phyloP scores from a whole-genome alignment of 2,113 vertebrate species.

The Plectropomus leopardus region DNA sequence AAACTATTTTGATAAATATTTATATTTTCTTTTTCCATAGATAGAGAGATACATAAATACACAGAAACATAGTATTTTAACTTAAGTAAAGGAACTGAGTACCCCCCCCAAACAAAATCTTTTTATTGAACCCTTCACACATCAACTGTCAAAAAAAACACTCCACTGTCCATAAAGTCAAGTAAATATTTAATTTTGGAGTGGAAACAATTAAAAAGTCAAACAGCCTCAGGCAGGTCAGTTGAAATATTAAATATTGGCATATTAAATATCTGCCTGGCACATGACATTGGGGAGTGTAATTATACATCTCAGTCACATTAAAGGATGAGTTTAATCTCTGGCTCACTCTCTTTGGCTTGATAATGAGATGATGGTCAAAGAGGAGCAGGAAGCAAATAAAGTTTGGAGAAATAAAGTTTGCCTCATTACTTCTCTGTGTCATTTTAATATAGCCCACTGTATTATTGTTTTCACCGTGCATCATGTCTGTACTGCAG shows the following conservation, averaged over 20 bases:
- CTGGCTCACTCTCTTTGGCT: not conserved
- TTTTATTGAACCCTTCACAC: not conserved
- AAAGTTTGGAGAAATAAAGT: too few relatives aligned
- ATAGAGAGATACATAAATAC: too few relatives aligned
- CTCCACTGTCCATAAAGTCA: too few relatives aligned
- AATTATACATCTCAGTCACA: not conserved
- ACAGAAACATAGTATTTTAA: too few relatives aligned
- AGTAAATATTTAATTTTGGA: not conserved
- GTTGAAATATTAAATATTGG: not conserved
- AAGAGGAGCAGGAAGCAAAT: not conserved
- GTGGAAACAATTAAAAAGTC: not conserved
- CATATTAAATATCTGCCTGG: not conserved
- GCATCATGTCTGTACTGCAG: too few relatives aligned
- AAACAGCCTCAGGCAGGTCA: not conserved
- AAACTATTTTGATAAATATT: too few relatives aligned
- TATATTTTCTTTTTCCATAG: too few relatives aligned
- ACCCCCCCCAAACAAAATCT: not conserved
- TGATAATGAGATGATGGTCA: not conserved
- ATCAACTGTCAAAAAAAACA: not conserved
- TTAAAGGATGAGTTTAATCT: constrained; percentile 3
- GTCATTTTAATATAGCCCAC: too few relatives aligned
- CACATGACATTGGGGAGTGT: not conserved
- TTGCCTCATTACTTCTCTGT: too few relatives aligned
- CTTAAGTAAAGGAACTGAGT: too few relatives aligned
- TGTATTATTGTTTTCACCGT: too few relatives aligned